Conservation (phyloP, 2,113 vertebrate species). For the Marmota monax region DNA sequence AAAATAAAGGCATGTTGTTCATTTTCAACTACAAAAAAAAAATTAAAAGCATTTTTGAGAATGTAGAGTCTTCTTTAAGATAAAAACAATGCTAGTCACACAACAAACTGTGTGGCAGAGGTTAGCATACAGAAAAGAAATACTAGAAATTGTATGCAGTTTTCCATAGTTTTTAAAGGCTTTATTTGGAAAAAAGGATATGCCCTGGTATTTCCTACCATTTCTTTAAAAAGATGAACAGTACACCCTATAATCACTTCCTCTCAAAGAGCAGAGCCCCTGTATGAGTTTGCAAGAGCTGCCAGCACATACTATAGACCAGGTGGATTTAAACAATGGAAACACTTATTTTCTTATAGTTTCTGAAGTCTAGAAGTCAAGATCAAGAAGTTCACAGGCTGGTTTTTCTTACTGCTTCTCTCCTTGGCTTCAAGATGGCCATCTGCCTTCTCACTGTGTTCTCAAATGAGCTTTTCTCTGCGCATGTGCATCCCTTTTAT, state of each 20-base stretch:
- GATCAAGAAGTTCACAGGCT: not conserved
- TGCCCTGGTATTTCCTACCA: not conserved
- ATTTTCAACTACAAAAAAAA: too few species aligned
- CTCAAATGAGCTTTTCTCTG: not conserved
- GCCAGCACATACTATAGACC: not conserved
- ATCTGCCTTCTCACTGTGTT: not conserved
- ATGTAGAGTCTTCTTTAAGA: not conserved
- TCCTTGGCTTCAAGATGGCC: not conserved
- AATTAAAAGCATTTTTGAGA: not conserved
- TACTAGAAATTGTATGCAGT: not conserved
- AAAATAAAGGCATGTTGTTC: too few species aligned
- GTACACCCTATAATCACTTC: not conserved
- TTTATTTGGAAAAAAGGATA: not conserved
- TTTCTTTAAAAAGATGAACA: not conserved
- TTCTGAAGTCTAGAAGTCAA: not conserved
- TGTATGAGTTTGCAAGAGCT: not conserved
- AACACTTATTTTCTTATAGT: not conserved
- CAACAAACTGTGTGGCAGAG: not conserved
- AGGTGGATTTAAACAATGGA: not conserved
- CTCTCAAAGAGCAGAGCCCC: not conserved
- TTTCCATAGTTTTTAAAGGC: not conserved
- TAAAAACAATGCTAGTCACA: not conserved
- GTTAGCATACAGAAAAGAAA: not conserved
- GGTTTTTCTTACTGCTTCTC: not conserved
- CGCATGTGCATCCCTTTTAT: not conserved